Evolutionary conservation across 2,113 vertebrate genomes (phyloP).

Genomic region (Bolborhynchus lineola): DNA sequence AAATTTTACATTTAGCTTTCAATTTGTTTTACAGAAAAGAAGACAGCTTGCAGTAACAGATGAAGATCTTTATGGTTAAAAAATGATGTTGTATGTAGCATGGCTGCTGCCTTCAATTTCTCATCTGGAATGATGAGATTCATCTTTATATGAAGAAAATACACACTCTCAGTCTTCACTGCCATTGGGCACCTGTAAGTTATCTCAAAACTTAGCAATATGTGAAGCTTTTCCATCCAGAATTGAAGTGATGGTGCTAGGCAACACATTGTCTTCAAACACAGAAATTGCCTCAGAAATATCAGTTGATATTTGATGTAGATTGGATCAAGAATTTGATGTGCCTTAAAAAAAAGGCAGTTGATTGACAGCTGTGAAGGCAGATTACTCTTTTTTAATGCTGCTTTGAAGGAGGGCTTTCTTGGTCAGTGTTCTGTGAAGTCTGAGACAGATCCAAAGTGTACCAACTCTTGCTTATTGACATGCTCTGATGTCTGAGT

Average conservation of each 20-base stretch:
- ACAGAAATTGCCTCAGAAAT: background rate
- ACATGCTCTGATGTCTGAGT: background rate
- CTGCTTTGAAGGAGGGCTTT: background rate
- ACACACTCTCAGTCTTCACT: accelerated
- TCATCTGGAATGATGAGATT: background rate
- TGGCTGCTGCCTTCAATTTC: background rate
- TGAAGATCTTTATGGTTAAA: background rate
- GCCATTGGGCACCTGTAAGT: background rate
- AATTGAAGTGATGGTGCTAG: accelerated
- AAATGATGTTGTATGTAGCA: background rate
- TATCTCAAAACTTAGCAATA: background rate
- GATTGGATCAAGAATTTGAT: background rate
- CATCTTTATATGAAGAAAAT: background rate
- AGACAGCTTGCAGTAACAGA: background rate
- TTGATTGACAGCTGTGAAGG: background rate
- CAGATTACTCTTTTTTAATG: background rate
- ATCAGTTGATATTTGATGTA: background rate
- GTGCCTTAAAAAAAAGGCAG: background rate
- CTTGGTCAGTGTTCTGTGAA: background rate
- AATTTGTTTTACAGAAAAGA: background rate
- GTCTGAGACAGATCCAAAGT: background rate
- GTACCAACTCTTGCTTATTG: background rate
- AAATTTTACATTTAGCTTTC: background rate
- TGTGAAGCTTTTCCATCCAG: background rate
- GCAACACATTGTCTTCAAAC: background rate